Evolutionary conservation across 2,113 vertebrate species (phyloP).

Genomic region (Drymodes brunneopygia): DNA sequence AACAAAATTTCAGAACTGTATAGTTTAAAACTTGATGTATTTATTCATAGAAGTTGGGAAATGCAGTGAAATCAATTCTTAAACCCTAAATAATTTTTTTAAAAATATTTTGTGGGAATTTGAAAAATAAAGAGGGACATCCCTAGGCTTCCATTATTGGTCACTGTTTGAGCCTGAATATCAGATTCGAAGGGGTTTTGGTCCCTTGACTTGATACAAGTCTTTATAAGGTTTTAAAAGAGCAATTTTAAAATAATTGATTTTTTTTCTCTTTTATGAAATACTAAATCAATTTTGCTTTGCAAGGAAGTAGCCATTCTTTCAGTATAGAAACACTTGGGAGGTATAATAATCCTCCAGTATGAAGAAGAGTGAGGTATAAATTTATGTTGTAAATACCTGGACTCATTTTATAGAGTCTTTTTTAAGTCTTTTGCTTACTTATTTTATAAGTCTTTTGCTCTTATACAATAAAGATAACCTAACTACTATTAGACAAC

Average conservation of each 20-base stretch:
- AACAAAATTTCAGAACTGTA: not conserved
- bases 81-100: not conserved
- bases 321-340: not conserved
- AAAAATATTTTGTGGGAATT: not conserved
- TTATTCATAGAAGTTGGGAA: not conserved
- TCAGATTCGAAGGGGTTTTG: not conserved
- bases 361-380: not conserved
- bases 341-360: not conserved
- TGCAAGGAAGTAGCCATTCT: not conserved
- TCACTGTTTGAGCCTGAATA: not conserved
- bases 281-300: not conserved
- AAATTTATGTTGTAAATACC: not conserved
- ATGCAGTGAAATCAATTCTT: not conserved
- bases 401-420: not conserved
- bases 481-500: not conserved
- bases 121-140: not conserved
- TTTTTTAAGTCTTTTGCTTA: too few relatives aligned
- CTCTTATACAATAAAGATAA: not conserved
- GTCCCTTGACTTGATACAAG: not conserved
- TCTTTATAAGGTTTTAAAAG: not conserved
- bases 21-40: not conserved
- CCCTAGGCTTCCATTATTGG: not conserved
- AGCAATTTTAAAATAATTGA: not conserved
- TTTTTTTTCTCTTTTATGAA: not conserved
- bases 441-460: too few relatives aligned